A percentile compares a stretch with the other conserved stretches of the same genome.
Evolutionary conservation across 92 coral and sea anemone genomes (phyloP).

Genomic region (Epizoanthus fatuus): DNA sequence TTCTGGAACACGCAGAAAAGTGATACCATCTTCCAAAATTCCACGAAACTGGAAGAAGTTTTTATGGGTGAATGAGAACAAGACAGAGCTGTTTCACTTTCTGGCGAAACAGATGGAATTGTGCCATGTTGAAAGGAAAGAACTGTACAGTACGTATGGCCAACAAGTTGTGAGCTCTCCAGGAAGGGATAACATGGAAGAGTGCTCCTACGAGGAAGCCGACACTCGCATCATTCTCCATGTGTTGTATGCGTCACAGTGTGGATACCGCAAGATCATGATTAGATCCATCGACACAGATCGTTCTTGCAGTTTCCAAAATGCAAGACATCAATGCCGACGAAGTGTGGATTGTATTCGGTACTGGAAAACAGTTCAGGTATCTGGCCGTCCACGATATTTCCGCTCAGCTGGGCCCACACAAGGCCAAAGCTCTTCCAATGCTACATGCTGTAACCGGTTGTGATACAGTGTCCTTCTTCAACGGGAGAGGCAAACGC

Average conservation of each 20-base stretch:
- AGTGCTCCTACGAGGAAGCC: constrained; percentile 45
- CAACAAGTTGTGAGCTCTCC: constrained; percentile 20
- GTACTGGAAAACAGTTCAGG: constrained; percentile 36
- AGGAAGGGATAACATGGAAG: not conserved
- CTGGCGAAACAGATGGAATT: constrained; percentile 18
- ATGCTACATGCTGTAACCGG: constrained; percentile 58
- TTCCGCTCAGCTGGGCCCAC: constrained; percentile 48
- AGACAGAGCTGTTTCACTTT: constrained; percentile 27
- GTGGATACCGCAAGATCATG: not conserved
- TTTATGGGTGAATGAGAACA: not conserved
- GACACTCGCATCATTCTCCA: constrained; percentile 19
- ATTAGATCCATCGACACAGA: constrained; percentile 15
- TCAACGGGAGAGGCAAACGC: no score
- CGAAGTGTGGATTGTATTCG: constrained; percentile 46
- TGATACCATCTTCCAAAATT: constrained; percentile 29
- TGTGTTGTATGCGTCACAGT: not conserved
- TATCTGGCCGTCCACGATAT: not conserved
- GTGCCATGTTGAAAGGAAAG: constrained; percentile 20
- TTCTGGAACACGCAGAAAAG: constrained; percentile 33
- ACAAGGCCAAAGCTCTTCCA: constrained; percentile 52
- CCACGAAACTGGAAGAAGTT: constrained; percentile 39
- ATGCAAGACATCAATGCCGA: not conserved
- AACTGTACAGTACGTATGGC: constrained; percentile 37
- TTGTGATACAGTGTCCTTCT: constrained; percentile 56
- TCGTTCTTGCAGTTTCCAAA: constrained; percentile 23